Conservation (phyloP, 1,140 invertebrate genomes). For the Eumeta japonica region DNA sequence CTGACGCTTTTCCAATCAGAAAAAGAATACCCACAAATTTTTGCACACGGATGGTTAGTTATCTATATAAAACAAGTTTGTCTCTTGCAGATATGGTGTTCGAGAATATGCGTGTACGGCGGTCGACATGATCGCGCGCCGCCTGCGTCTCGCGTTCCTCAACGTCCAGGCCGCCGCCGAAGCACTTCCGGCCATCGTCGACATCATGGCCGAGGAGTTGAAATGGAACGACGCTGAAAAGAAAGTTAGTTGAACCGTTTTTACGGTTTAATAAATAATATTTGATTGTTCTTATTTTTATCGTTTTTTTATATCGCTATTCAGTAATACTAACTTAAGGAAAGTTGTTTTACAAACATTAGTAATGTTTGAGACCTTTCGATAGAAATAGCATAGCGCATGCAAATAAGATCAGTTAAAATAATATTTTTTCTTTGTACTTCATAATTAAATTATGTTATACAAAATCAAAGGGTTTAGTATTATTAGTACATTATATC, state of each 20-base stretch:
- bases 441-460: too few relatives aligned
- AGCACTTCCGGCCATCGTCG: constrained; percentile 86
- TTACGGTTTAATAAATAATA: too few relatives aligned
- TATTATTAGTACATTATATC: too few relatives aligned
- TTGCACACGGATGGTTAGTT: too few relatives aligned
- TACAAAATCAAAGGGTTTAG: too few relatives aligned
- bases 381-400: too few relatives aligned
- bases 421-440: too few relatives aligned
- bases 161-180: constrained; percentile 97
- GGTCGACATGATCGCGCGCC: constrained; percentile 93
- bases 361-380: neutral
- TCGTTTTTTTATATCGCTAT: neutral
- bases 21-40: too few relatives aligned
- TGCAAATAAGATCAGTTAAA: too few relatives aligned
- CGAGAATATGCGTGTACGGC: constrained; percentile 95
- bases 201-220: constrained; percentile 96
- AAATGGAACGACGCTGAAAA: constrained; percentile 87
- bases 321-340: neutral
- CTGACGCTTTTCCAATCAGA: too few relatives aligned
- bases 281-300: neutral
- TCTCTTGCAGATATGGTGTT: constrained; percentile 77
- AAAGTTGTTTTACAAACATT: neutral
- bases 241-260: too few relatives aligned
- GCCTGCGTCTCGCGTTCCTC: constrained; percentile 90
- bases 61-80: too few relatives aligned